phyloP scores from a whole-genome alignment of 2,113 vertebrate genomes.

The Phasianus colchicus region DNA sequence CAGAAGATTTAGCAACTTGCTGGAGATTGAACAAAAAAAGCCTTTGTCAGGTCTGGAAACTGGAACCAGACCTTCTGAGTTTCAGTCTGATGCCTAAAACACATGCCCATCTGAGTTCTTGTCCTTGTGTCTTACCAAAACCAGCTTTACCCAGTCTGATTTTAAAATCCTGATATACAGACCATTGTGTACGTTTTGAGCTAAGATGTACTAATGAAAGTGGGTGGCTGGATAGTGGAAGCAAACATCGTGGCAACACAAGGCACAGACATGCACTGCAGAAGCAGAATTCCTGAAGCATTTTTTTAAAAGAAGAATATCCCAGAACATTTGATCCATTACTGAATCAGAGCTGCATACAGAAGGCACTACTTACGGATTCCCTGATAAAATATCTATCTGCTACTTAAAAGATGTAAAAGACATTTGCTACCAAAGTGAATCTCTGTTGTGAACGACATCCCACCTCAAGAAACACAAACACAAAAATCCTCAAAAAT shows the following conservation, averaged over 20 bases:
- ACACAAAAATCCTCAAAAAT: neutral
- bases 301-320: neutral
- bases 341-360: neutral
- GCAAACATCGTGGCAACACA: neutral
- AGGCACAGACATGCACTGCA: neutral
- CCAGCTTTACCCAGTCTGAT: neutral
- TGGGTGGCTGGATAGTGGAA: rapidly evolving
- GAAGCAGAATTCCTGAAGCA: neutral
- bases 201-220: neutral
- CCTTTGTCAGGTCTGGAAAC: slow-evolving; percentile 18
- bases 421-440: neutral
- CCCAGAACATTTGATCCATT: rapidly evolving
- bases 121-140: neutral
- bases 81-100: slow-evolving; percentile 34
- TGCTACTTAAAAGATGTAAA: neutral
- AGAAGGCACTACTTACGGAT: neutral
- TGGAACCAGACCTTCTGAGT: slow-evolving; percentile 3
- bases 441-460: neutral
- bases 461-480: neutral
- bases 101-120: slow-evolving; percentile 11
- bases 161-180: neutral
- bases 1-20: slow-evolving; percentile 38
- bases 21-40: neutral
- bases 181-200: neutral
- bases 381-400: neutral